Base-by-base conservation (phyloP, 1,140 invertebrate species). In the Drosophila ficusphila region DNA sequence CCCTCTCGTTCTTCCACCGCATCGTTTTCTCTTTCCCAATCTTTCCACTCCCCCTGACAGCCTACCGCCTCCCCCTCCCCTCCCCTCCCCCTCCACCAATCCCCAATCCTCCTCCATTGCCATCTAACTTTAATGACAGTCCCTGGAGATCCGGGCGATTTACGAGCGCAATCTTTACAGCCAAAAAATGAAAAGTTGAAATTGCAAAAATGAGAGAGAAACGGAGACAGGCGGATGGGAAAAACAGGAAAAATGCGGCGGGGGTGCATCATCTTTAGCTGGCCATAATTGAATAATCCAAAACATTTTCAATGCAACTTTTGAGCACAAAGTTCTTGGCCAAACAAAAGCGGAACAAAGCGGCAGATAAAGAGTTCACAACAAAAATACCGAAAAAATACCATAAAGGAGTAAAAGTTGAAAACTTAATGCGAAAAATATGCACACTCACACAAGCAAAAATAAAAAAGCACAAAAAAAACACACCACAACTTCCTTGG, bases 351-450 rank as follows among this genome's bases (percentile, higher is more conserved):
- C 18, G 4, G 42, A 47, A 36, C 29, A 57, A 36, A 27, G 31
- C 31, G 11, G 18, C 19, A 65, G 34, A 65, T 67, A 67, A 51
- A 49, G 62, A 21, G 16, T 8, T 4, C 12, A 19, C 12, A 38
- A 41, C 41, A 25, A 51, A 42, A 51, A 70, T 48, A 34, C 29
- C 27, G 11, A 23, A 48, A 57, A 62, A 52, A 67, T 23, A 61
- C 25, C 33, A 39, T 23, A 65, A 58, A 49, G 46, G 34, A 54
- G 56, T 46, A 79, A 16, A 46, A 82, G 49, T 74, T 70, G 18
- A 53, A 69, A 77, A 69, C 58, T 62, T 27, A 60, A 73, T 39
- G 52, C 18, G 11, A 34, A 74, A 82, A 79, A 70, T 68, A 76
- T 76, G 70, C 64, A 81, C 14, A 44, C 48, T 38, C 36, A 39